These are phyloP conservation scores for Taenaris catops DNA, from an alignment of 2,888 invertebrate genomes.

Conservation along the genomic window DNA sequence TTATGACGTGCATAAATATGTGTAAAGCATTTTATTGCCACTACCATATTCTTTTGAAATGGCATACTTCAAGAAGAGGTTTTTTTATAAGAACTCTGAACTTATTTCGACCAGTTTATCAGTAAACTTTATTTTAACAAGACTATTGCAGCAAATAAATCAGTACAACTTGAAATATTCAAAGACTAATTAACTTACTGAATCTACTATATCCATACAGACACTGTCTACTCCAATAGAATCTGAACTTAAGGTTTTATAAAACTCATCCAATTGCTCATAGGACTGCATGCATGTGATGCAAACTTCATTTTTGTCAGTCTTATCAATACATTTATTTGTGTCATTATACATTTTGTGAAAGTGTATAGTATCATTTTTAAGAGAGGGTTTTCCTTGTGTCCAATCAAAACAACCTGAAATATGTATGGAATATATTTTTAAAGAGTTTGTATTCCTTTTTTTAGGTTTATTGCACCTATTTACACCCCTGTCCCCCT, in stretches of 20 bases:
- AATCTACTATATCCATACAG: slow-evolving; percentile 85
- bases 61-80: no score
- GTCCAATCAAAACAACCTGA: slow-evolving; percentile 79
- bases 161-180: no score
- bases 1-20: no score
- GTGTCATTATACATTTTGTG: slow-evolving; percentile 62
- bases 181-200: no score
- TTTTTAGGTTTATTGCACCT: no score
- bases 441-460: not conserved
- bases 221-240: slow-evolving; percentile 78
- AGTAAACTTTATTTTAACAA: no score
- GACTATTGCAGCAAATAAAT: no score
- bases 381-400: slow-evolving; percentile 54
- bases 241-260: slow-evolving; percentile 75
- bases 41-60: no score
- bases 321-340: slow-evolving; percentile 55
- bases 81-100: no score
- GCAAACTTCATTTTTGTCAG: slow-evolving; percentile 59
- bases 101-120: no score
- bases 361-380: slow-evolving; percentile 72
- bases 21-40: no score
- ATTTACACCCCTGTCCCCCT: no score
- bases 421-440: slow-evolving; percentile 27
- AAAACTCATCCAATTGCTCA: slow-evolving; percentile 74
- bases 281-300: slow-evolving; percentile 76